Evolutionary conservation across 35 echinoderm and acorn worm genomes (phyloP).

Genomic region (Lytechinus pictus): DNA sequence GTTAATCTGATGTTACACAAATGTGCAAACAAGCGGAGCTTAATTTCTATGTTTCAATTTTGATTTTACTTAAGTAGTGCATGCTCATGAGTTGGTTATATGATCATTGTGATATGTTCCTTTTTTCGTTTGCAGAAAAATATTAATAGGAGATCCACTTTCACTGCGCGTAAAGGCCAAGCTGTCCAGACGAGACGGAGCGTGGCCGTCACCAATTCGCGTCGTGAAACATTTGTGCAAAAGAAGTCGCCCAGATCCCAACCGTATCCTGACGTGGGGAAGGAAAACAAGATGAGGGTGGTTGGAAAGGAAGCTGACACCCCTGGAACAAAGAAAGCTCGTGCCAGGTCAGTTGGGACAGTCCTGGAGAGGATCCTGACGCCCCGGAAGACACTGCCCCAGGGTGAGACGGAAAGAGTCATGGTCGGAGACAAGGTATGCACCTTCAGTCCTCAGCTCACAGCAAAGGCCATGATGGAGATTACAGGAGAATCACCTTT

Average conservation of each 20-base stretch:
- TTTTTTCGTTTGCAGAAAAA: slow-evolving; percentile 8
- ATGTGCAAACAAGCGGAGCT: too few relatives aligned
- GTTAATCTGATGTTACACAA: too few relatives aligned
- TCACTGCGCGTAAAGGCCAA: slow-evolving; percentile 23
- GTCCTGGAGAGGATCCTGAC: slow-evolving; percentile 23
- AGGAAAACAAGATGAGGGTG: background rate
- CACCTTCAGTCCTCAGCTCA: slow-evolving; percentile 57
- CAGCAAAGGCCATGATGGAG: slow-evolving; percentile 59
- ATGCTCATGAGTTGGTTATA: too few relatives aligned
- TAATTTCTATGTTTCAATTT: too few relatives aligned
- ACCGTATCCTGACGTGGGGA: background rate
- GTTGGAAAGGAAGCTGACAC: background rate
- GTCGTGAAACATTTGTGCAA: slow-evolving; percentile 4
- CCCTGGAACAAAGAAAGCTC: slow-evolving; percentile 15
- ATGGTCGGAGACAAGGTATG: slow-evolving; percentile 21
- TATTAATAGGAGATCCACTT: slow-evolving; percentile 17
- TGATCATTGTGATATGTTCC: background rate
- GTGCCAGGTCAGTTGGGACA: slow-evolving; percentile 7
- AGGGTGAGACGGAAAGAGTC: background rate
- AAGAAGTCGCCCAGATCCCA: background rate
- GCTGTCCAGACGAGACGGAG: background rate
- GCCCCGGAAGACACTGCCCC: background rate
- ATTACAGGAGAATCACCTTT: slow-evolving; percentile 57
- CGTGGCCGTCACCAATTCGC: slow-evolving; percentile 16
- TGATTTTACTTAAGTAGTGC: too few relatives aligned